These are phyloP conservation scores for Apodemus agrarius DNA, from an alignment of 2,797 vertebrate genomes.

Conservation along the genomic window DNA sequence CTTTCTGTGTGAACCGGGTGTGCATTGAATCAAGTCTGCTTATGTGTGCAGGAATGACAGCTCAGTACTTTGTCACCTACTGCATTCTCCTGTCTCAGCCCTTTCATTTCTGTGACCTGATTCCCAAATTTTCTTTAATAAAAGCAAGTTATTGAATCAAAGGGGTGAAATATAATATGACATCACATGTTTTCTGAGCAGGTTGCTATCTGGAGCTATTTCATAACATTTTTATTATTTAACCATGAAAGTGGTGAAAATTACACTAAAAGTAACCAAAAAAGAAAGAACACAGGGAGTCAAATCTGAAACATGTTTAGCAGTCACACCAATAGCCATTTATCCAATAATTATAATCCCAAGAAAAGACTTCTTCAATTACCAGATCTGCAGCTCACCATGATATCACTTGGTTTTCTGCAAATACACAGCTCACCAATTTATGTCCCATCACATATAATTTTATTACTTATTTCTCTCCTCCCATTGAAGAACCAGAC, in stretches of 20 bases:
- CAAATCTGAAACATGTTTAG: background rate
- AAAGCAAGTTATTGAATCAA: background rate
- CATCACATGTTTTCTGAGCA: background rate
- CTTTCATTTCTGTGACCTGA: too few species aligned
- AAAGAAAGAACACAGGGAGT: background rate
- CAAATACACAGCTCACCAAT: background rate
- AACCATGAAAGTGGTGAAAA: background rate
- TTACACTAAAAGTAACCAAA: background rate
- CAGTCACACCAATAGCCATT: background rate
- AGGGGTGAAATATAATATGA: background rate
- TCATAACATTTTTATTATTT: background rate
- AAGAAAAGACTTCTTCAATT: background rate
- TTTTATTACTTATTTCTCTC: background rate
- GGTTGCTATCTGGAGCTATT: background rate
- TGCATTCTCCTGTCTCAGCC: background rate
- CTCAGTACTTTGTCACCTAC: background rate
- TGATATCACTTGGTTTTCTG: background rate
- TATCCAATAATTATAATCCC: background rate
- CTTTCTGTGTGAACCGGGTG: fast-evolving
- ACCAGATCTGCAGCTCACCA: background rate
- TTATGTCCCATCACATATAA: background rate
- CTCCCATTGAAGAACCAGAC: background rate
- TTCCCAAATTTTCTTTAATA: background rate
- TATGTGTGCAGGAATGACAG: fast-evolving
- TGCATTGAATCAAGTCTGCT: fast-evolving